A percentile compares a stretch with the other conserved stretches of the same genome.
These are phyloP conservation scores for Andricus grossulariae DNA, from an alignment of 1,140 invertebrate genomes.

Conservation along the genomic window DNA sequence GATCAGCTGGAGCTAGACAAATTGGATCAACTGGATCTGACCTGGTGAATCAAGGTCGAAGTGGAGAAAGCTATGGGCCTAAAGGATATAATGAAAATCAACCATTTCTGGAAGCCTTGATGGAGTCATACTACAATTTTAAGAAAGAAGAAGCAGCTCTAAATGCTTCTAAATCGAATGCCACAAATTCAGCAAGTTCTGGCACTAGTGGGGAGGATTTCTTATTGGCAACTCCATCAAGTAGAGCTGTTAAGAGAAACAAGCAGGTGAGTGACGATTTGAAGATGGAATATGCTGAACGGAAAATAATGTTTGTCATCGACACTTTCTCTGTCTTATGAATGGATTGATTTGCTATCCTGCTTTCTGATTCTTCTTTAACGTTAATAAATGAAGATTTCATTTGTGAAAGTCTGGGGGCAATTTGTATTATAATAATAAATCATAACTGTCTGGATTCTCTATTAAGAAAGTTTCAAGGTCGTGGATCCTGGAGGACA, in stretches of 20 bases:
- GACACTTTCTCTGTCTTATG: neutral
- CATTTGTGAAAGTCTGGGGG: neutral
- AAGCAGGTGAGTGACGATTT: conserved; percentile 52
- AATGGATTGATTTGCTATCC: neutral
- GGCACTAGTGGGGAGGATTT: conserved; percentile 37
- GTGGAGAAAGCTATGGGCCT: neutral
- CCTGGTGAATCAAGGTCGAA: neutral
- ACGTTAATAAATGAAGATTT: neutral
- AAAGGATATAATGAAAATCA: neutral
- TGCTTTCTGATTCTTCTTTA: conserved; percentile 12
- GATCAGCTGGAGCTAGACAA: neutral
- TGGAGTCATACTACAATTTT: conserved; percentile 8
- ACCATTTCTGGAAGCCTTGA: conserved; percentile 12
- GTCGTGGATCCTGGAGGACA: neutral
- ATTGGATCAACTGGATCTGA: neutral
- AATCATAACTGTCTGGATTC: neutral
- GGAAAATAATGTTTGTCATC: too few species aligned
- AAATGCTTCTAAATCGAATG: neutral
- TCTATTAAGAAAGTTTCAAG: conserved; percentile 36
- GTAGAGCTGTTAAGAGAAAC: conserved; percentile 52
- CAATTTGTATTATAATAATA: conserved; percentile 1
- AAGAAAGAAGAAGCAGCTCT: neutral
- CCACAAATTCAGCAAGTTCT: neutral
- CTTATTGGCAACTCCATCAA: conserved; percentile 25
- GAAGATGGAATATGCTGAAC: neutral